Conservation (phyloP, 1,140 invertebrate genomes). For the Brachionus koreanus region DNA sequence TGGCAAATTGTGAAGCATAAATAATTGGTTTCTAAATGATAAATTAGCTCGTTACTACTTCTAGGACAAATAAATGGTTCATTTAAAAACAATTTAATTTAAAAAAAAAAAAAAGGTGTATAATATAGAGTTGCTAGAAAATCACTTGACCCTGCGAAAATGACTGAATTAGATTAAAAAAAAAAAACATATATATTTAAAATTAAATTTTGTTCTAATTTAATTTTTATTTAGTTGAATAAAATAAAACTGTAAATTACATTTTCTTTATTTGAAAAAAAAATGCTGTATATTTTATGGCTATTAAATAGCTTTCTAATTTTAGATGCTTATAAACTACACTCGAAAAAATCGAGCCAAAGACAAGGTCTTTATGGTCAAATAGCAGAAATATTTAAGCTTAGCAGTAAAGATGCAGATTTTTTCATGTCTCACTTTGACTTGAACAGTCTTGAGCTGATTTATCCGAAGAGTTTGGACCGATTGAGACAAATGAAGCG, state of each 20-base stretch:
- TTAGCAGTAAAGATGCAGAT: not conserved
- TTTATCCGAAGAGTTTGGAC: constrained; percentile 20
- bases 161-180: constrained; percentile 1
- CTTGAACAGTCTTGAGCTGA: not conserved
- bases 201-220: not conserved
- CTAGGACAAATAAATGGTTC: not conserved
- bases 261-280: not conserved
- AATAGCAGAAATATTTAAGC: not conserved
- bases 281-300: not conserved
- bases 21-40: constrained; percentile 2
- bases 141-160: not conserved
- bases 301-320: not conserved
- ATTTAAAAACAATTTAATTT: not conserved
- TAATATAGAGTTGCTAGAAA: not conserved
- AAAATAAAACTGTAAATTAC: not conserved
- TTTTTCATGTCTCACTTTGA: not conserved
- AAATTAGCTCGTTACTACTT: not conserved
- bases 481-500: constrained; percentile 1
- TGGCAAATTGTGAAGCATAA: not conserved
- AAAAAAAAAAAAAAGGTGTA: not conserved
- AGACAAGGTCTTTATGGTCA: not conserved
- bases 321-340: not conserved
- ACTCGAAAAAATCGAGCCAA: not conserved
- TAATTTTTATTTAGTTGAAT: not conserved
- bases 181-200: not conserved